Evolutionary conservation across 1,140 invertebrate genomes (phyloP), one percentile per base, ranked within the genome.

Genomic region (Plutomurus gul): DNA sequence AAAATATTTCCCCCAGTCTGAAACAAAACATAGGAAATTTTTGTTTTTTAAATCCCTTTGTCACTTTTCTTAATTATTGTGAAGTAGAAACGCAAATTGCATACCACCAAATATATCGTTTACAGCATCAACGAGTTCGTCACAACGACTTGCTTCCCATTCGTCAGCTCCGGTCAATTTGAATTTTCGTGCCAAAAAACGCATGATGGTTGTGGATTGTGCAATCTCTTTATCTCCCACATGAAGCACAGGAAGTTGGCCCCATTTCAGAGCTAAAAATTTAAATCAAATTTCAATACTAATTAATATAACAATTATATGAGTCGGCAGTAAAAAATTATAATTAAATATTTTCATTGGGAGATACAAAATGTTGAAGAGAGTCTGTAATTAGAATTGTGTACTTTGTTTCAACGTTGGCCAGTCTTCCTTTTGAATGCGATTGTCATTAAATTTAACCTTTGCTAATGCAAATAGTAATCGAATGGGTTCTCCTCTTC

Each of bases 211-310:
- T 40, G 89, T 86, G 80, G 89, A 91, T 84, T 93, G 92, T 0
- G 89, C 87, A 60, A 92, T 87, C 60, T 85, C 84, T 83, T 90
- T 89, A 82, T 93, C 89, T 11, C 13, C 27, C 39, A 92, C 88
- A 83, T 92, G 90, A 73, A 93, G 84, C 8, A 92, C 87, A 0
- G 92, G 92, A 51, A 93, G 84, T 86, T 91, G 90, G 40, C 91
- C 91, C 82, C 91, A 92, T 6, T 90, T 90, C 81, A 87, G 86
- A 10, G 82, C 89, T 89, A 16, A 51, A 76, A 51, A n/a, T 1
- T 18, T 47, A 16, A 6, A 6, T 4, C n/a, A n/a, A n/a, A n/a
- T n/a, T n/a, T n/a, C n/a, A n/a, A n/a, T n/a, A n/a, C n/a, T n/a
- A n/a, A n/a, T n/a, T n/a, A n/a, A n/a, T n/a, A n/a, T n/a, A n/a